phyloP scores from a whole-genome alignment of 2,888 invertebrate species.

The Nomada hirtipes region DNA sequence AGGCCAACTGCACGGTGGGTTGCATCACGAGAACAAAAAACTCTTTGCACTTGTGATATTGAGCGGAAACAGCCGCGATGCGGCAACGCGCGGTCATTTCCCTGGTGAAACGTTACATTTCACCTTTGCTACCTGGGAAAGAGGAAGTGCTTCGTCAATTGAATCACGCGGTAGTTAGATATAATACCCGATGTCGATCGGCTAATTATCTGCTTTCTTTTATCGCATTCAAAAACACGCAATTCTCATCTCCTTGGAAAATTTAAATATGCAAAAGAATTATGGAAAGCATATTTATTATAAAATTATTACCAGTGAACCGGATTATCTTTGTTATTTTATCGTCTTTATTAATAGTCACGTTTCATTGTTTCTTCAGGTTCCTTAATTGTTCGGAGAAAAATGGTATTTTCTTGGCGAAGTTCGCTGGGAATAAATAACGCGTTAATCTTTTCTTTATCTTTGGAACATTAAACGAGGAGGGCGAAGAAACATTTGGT shows the following conservation, averaged over 20 bases:
- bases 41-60: constrained; percentile 53
- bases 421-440: no score
- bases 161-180: neutral
- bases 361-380: no score
- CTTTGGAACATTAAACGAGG: no score
- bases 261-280: neutral
- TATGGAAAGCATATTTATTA: neutral
- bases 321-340: no score
- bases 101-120: constrained; percentile 37
- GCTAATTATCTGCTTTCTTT: neutral
- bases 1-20: constrained; percentile 34
- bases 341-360: no score
- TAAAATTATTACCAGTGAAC: no score
- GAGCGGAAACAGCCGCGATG: constrained; percentile 47
- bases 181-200: constrained; percentile 1
- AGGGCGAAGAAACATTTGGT: no score
- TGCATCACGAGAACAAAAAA: constrained; percentile 39
- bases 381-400: no score
- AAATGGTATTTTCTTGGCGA: no score
- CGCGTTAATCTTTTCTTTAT: no score
- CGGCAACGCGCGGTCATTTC: constrained; percentile 40
- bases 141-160: constrained; percentile 27
- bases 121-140: constrained; percentile 38
- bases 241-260: neutral
- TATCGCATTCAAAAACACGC: neutral